phyloP scores from a whole-genome alignment of 2,888 invertebrate species.

The Torymus texanus region DNA sequence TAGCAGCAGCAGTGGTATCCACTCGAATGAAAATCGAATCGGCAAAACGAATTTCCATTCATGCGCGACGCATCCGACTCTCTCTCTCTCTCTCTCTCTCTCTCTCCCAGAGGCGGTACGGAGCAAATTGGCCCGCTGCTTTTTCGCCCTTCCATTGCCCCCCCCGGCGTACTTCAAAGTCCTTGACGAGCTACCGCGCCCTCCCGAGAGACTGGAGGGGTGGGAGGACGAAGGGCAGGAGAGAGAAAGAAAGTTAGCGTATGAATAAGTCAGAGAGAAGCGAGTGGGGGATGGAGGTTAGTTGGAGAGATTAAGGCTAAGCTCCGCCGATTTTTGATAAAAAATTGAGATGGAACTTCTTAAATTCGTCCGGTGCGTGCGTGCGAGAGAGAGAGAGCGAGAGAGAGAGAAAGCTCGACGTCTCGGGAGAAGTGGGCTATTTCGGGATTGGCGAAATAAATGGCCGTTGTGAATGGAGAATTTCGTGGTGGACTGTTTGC shows the following conservation, averaged over 20 bases:
- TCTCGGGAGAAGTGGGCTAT: too few relatives aligned
- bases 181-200: background rate
- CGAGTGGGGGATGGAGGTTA: background rate
- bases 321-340: slow-evolving; percentile 13
- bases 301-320: slow-evolving; percentile 16
- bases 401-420: too few relatives aligned
- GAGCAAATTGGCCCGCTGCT: slow-evolving; percentile 41
- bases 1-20: background rate
- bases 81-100: too few relatives aligned
- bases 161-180: too few relatives aligned
- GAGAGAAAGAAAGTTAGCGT: slow-evolving; percentile 39
- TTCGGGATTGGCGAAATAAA: too few relatives aligned
- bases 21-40: slow-evolving; percentile 39
- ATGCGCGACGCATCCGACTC: background rate
- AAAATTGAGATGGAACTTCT: too few relatives aligned
- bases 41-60: slow-evolving; percentile 36
- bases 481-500: too few relatives aligned
- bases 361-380: too few relatives aligned
- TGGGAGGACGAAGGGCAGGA: background rate
- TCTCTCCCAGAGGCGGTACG: too few relatives aligned
- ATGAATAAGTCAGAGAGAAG: slow-evolving; percentile 42
- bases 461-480: too few relatives aligned
- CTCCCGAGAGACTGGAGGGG: slow-evolving; percentile 14
- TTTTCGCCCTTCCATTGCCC: slow-evolving; percentile 26
- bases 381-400: too few relatives aligned